Conservation (phyloP, 2,113 vertebrate species). For the Triplophysa dalaica region DNA sequence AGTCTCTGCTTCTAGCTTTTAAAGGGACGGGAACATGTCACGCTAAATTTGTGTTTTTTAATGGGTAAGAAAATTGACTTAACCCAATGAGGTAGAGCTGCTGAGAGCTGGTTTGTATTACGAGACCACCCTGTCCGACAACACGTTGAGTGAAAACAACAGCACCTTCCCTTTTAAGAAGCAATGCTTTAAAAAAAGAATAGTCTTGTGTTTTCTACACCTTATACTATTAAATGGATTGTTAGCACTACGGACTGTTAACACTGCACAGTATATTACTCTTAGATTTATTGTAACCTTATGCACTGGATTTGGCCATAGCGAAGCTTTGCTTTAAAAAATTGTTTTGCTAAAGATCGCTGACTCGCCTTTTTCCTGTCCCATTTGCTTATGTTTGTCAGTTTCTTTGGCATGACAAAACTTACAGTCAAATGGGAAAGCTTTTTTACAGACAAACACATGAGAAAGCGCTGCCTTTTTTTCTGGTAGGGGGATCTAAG, state of each 20-base stretch:
- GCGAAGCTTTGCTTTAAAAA: slow-evolving; percentile 7
- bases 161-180: slow-evolving; percentile 29
- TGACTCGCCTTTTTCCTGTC: slow-evolving; percentile 36
- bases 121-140: slow-evolving; percentile 17
- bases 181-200: slow-evolving; percentile 15
- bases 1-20: slow-evolving; percentile 1
- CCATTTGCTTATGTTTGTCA: slow-evolving; percentile 18
- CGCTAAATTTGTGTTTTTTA: slow-evolving; percentile 10
- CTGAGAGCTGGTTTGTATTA: slow-evolving; percentile 39
- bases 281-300: slow-evolving; percentile 45
- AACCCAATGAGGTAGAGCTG: slow-evolving; percentile 7
- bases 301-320: slow-evolving; percentile 12
- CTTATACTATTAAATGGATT: slow-evolving; percentile 49
- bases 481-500: not conserved
- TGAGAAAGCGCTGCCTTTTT: not conserved
- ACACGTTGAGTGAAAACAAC: slow-evolving; percentile 43
- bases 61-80: not conserved
- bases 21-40: not conserved
- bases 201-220: slow-evolving; percentile 30
- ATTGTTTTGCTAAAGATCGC: slow-evolving; percentile 40
- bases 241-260: slow-evolving; percentile 38
- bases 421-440: slow-evolving; percentile 12
- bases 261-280: slow-evolving; percentile 41
- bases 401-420: slow-evolving; percentile 10
- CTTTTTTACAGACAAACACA: slow-evolving; percentile 29